phyloP scores from a whole-genome alignment of 2,797 vertebrate species.

The Pteronotus mesoamericanus region DNA sequence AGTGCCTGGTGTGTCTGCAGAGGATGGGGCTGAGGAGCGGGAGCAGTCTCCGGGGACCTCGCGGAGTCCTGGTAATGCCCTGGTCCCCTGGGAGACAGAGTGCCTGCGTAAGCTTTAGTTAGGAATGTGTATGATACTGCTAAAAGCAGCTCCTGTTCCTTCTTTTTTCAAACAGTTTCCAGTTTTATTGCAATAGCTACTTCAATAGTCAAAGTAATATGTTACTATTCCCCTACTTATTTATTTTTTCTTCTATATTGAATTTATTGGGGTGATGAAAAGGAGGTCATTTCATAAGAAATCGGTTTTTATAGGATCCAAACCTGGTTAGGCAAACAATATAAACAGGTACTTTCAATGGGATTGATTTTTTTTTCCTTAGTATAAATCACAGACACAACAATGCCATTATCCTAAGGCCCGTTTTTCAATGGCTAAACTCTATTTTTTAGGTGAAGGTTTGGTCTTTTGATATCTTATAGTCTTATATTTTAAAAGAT shows the following conservation, averaged over 20 bases:
- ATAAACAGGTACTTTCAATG: background rate
- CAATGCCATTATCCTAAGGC: background rate
- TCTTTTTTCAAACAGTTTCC: background rate
- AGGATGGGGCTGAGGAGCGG: background rate
- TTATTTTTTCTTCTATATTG: background rate
- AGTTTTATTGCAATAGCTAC: background rate
- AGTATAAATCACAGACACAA: background rate
- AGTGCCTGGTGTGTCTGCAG: background rate
- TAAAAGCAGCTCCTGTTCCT: background rate
- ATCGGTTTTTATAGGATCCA: background rate
- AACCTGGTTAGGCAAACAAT: background rate
- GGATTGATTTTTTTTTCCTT: background rate
- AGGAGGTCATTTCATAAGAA: background rate
- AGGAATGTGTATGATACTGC: background rate
- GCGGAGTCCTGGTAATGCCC: background rate
- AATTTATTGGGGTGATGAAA: background rate
- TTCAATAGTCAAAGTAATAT: background rate
- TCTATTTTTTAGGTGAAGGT: background rate
- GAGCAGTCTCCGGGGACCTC: background rate
- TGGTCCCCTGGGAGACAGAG: background rate
- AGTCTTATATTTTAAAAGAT: slow-evolving; percentile 52
- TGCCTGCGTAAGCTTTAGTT: background rate
- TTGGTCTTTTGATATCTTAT: slow-evolving; percentile 20
- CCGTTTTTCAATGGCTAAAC: background rate
- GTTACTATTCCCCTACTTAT: background rate